Base-by-base conservation (phyloP, 2,888 invertebrate species). In the Erebia palarica region DNA sequence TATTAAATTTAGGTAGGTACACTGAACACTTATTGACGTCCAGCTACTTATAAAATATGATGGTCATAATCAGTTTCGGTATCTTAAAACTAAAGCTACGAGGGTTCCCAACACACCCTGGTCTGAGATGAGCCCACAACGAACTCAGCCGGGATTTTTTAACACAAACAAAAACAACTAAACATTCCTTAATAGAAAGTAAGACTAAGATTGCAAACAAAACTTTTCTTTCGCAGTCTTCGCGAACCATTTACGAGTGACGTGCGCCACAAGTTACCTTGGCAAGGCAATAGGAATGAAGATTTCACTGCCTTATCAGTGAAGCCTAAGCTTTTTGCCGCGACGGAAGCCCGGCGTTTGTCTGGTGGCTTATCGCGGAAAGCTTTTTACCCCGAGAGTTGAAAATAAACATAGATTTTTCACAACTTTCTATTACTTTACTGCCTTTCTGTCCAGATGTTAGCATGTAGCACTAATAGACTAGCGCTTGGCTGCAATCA, bases 301-400 rank as follows among this genome's bases (percentile, higher is more conserved):
- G 76, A 75, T 72, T 75, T 68, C 70, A 73, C 57, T 64, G 69
- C 70, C 75, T 73, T 80, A 78, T 78, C 78, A 75, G 75, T 68
- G 75, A 78, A 76, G 78, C 76, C 77, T 78, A 75, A 68, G 76
- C 76, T 78, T 79, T 79, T 79, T 78, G 76, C 76, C n/a, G 59
- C 69, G 75, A 69, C 77, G 80, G 80, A 81, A 81, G 68, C 73
- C 63, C 53, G 65, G 65, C 79, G 80, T 79, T 80, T 78, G 80
- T 79, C 75, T 76, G 74, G 71, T 69, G 57, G 68, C 77, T 79
- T 80, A 79, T 78, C 80, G 77, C 53, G 10, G 69, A 66, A 64
- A 66, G 49, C 69, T 72, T 72, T 75, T 74, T 75, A 74, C 69
- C 58, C 61, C 18, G 63, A n/a, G 60, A 53, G 16, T 49, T 64